These are phyloP conservation scores for Eutolmus rufibarbis DNA, from an alignment of 2,888 invertebrate species.

Conservation along the genomic window DNA sequence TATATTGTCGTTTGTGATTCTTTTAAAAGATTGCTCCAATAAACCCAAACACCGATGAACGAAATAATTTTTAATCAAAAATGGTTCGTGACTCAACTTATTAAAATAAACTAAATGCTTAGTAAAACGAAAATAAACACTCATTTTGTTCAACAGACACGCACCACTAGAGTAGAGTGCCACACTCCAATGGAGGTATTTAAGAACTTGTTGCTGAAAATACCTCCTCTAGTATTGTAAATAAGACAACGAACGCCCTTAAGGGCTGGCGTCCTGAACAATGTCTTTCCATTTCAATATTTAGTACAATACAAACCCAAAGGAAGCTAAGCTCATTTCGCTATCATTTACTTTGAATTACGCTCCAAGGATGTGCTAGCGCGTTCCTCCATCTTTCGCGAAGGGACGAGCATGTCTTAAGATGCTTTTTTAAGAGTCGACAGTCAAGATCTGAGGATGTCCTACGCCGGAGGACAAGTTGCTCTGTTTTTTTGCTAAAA, in stretches of 20 bases:
- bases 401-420: not conserved
- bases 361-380: not conserved
- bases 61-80: not conserved
- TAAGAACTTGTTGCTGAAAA: not conserved
- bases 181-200: not conserved
- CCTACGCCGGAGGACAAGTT: not conserved
- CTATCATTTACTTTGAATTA: conserved; percentile 16
- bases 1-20: no score
- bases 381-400: not conserved
- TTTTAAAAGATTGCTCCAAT: no score
- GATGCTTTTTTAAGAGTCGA: not conserved
- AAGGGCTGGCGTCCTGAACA: not conserved
- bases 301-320: no score
- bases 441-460: not conserved
- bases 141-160: not conserved
- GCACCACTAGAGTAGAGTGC: not conserved
- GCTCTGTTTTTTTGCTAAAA: not conserved
- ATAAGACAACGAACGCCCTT: not conserved
- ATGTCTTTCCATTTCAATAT: not conserved
- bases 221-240: not conserved
- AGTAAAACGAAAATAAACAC: not conserved
- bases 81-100: not conserved
- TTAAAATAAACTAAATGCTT: not conserved
- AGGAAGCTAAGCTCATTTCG: not conserved
- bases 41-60: no score